Base-by-base conservation (phyloP, 1,140 invertebrate genomes). In the Pemphigus obesinymphae region DNA sequence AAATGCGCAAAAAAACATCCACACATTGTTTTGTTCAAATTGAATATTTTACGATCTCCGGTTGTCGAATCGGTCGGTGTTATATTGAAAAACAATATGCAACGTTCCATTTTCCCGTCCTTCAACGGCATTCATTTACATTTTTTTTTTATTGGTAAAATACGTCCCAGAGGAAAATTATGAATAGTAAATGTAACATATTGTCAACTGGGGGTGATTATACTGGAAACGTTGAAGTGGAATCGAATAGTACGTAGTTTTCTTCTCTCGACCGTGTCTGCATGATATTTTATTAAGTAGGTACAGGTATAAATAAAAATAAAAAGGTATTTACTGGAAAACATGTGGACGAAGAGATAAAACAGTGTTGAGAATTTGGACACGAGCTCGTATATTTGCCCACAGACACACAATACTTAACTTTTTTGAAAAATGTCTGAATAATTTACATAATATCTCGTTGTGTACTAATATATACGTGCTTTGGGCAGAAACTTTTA, bases 401-500 rank as follows among this genome's bases (percentile, higher is more conserved):
- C 53, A 20, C 23, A 78, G 55, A 78, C 68, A 29, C 50, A 53
- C 48, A 31, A 26, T n/a, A 37, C 34, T 40, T 20, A 78, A 78
- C 75, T 78, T 78, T 78, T 78, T 17, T 78, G 75, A 78, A 78
- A 78, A 78, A 78, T 61, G 53, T 78, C 75, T 58, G 55, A 78
- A 78, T 78, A 58, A 78, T 78, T 78, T 78, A 78, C 75, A 78
- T 61, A 78, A 43, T 78, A 78, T 48, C 23, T 26, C 40, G 43
- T 48, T 29, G 23, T 26, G 7, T 72, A 20, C 6, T 4, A n/a
- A 43, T 29, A n/a, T 72, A 72, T 45, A 72, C 63, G n/a, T 7
- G 34, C 11, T 43, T 43, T 3, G 37, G n/a, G 37, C 66, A 26
- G 13, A 70, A 70, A 70, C 68, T 80, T 80, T 80, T 80, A 78